Evolutionary conservation across 2,113 vertebrate genomes (phyloP).

Genomic region (Panthera tigris): DNA sequence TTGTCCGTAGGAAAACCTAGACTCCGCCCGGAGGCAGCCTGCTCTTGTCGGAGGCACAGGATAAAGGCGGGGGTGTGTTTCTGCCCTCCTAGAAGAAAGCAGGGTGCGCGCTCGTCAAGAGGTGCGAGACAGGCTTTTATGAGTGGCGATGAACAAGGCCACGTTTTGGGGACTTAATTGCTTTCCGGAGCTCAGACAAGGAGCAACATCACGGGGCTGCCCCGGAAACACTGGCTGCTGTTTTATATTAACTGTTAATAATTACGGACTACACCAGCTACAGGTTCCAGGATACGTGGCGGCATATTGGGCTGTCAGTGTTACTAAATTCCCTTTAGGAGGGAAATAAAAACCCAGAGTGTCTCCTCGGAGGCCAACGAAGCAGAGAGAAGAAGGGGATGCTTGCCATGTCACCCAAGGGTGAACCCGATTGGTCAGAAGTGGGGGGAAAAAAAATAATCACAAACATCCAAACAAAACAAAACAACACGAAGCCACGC

Average conservation of each 20-base stretch:
- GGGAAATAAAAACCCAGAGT: neutral
- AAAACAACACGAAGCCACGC: neutral
- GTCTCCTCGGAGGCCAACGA: neutral
- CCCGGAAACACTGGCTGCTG: neutral
- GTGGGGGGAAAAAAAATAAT: neutral
- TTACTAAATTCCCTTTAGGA: neutral
- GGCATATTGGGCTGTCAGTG: fast-evolving
- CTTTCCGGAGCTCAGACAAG: neutral
- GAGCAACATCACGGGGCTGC: neutral
- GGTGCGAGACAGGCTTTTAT: fast-evolving
- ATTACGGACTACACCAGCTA: neutral
- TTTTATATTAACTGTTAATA: neutral
- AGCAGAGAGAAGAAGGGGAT: neutral
- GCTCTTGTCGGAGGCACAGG: fast-evolving
- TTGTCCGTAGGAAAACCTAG: neutral
- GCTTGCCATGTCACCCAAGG: neutral
- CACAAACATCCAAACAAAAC: neutral
- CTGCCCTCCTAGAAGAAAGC: neutral
- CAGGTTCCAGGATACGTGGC: neutral
- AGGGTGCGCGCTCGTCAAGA: neutral
- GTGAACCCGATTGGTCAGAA: neutral
- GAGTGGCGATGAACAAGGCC: neutral
- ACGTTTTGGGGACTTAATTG: neutral
- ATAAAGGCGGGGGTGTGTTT: neutral
- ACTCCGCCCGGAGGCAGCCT: neutral